phyloP scores from a whole-genome alignment of 2,113 vertebrate genomes.

The Pandion haliaetus region DNA sequence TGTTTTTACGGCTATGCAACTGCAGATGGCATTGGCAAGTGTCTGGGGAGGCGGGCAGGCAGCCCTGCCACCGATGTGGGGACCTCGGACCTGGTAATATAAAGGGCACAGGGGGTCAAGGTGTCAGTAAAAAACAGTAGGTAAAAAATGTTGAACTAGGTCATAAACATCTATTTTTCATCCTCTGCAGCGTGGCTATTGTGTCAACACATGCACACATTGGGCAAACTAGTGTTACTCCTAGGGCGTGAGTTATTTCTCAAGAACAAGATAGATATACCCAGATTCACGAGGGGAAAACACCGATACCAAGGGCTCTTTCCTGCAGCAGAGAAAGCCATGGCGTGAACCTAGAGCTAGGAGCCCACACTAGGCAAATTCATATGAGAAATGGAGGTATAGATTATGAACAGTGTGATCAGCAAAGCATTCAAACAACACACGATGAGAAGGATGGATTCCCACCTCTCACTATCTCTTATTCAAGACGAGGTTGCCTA shows the following conservation, averaged over 20 bases:
- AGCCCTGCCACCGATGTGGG: fast-evolving
- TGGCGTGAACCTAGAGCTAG: not conserved
- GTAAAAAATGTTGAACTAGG: not conserved
- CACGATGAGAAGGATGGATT: not conserved
- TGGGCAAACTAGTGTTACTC: not conserved
- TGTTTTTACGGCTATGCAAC: fast-evolving
- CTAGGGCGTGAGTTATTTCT: not conserved
- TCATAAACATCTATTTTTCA: not conserved
- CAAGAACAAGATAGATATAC: not conserved
- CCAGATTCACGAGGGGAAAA: not conserved
- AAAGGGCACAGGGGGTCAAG: fast-evolving
- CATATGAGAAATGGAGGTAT: fast-evolving
- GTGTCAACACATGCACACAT: fast-evolving
- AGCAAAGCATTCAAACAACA: not conserved
- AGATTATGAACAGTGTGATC: not conserved
- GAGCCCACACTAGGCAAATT: not conserved
- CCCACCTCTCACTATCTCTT: not conserved
- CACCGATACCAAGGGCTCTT: fast-evolving
- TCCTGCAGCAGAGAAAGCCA: not conserved
- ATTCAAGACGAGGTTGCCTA: fast-evolving
- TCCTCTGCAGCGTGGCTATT: not conserved
- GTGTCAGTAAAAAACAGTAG: not conserved
- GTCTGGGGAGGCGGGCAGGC: not conserved
- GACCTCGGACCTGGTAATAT: not conserved
- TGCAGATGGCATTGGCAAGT: not conserved